phyloP scores from a whole-genome alignment of 1,140 invertebrate genomes.

The Anoplophora glabripennis region DNA sequence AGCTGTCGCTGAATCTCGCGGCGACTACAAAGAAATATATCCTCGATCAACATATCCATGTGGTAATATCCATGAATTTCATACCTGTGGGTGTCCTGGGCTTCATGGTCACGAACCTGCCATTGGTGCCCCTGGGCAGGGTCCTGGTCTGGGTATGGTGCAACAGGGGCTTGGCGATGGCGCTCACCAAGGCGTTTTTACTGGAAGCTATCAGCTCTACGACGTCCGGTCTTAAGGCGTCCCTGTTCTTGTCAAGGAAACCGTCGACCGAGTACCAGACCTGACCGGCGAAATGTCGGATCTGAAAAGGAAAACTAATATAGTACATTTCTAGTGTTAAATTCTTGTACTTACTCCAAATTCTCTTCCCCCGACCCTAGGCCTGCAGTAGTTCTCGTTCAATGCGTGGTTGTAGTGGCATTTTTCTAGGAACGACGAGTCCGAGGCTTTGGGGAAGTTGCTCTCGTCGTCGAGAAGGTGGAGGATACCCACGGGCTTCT shows the following conservation, averaged over 20 bases:
- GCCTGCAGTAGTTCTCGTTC: conserved; percentile 89
- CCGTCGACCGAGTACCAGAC: conserved; percentile 96
- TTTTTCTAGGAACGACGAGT: conserved; percentile 93
- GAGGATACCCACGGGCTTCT: conserved; percentile 95
- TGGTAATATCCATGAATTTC: neutral
- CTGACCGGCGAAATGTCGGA: conserved; percentile 91
- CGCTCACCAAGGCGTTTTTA: conserved; percentile 68
- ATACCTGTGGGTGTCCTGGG: conserved; percentile 80
- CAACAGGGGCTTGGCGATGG: conserved; percentile 57
- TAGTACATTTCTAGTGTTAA: neutral
- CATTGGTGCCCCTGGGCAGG: conserved; percentile 73
- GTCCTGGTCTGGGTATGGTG: conserved; percentile 63
- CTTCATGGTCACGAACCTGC: conserved; percentile 95
- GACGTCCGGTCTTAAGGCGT: conserved; percentile 84
- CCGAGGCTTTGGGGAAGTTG: conserved; percentile 94
- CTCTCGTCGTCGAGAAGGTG: conserved; percentile 95
- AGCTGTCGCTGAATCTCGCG: conserved; percentile 86
- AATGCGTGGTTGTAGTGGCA: conserved; percentile 96
- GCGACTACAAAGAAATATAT: conserved; percentile 15
- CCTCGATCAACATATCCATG: too few species aligned
- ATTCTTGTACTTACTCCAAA: conserved; percentile 64
- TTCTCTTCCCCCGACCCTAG: conserved; percentile 84
- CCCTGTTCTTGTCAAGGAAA: conserved; percentile 95
- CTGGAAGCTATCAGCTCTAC: conserved; percentile 81
- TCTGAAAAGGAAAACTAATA: conserved; percentile 43